Evolutionary conservation across 2,888 invertebrate species (phyloP).

Genomic region (Euplagia quadripunctaria): DNA sequence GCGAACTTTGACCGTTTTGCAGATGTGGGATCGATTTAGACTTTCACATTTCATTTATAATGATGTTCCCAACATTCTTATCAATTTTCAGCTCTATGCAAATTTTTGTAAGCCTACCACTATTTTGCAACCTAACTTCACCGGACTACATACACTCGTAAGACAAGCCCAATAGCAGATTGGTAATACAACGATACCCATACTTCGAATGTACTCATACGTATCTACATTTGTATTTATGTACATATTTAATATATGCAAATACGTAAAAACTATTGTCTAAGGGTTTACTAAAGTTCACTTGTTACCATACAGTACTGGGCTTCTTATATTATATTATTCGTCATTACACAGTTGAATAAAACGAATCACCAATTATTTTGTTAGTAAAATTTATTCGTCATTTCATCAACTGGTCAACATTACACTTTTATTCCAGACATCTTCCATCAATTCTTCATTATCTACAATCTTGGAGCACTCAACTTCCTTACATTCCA

Average conservation of each 20-base stretch:
- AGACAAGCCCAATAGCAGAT: too few species aligned
- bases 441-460: slow-evolving; percentile 89
- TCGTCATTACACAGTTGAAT: background rate
- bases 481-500: slow-evolving; percentile 90
- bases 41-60: too few species aligned
- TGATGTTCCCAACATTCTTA: too few species aligned
- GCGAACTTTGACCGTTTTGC: too few species aligned
- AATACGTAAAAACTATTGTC: background rate
- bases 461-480: slow-evolving; percentile 87
- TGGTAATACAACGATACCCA: background rate
- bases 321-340: background rate
- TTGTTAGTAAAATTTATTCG: background rate
- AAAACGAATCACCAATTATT: background rate
- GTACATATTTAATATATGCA: background rate
- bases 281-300: background rate
- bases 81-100: too few species aligned
- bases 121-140: too few species aligned
- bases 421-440: slow-evolving; percentile 89
- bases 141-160: too few species aligned
- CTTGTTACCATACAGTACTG: background rate
- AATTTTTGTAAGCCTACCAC: too few species aligned
- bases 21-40: too few species aligned
- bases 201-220: background rate
- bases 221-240: background rate
- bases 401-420: slow-evolving; percentile 42